Conservation (phyloP, 2,888 invertebrate genomes). For the Cephus pulcher region DNA sequence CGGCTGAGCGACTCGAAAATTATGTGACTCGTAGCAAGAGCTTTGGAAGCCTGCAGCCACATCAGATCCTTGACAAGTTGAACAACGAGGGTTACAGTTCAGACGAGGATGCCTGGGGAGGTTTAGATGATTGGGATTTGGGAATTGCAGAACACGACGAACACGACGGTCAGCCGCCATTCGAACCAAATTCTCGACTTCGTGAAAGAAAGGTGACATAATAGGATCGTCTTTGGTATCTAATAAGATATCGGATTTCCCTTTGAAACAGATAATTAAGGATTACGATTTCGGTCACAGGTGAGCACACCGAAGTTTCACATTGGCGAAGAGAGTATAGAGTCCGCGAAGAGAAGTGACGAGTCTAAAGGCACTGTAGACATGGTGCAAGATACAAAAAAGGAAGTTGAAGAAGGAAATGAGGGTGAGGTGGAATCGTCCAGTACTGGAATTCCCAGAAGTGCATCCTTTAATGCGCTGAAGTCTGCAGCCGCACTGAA, state of each 20-base stretch:
- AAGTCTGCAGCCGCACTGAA: slow-evolving; percentile 17
- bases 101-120: slow-evolving; percentile 68
- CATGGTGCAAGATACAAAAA: neutral
- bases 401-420: neutral
- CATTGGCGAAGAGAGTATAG: slow-evolving; percentile 6
- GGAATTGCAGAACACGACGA: slow-evolving; percentile 64
- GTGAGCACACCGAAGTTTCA: slow-evolving; percentile 11
- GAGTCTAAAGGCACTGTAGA: neutral
- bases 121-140: slow-evolving; percentile 69
- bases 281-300: neutral
- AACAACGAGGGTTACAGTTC: slow-evolving; percentile 57
- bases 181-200: slow-evolving; percentile 16
- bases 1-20: slow-evolving; percentile 64
- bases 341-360: neutral
- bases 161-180: slow-evolving; percentile 27
- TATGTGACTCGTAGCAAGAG: slow-evolving; percentile 67
- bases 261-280: neutral
- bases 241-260: neutral
- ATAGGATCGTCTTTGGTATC: neutral
- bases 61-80: slow-evolving; percentile 64
- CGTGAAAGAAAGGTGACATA: slow-evolving; percentile 17
- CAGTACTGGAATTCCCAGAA: slow-evolving; percentile 8
- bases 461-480: slow-evolving; percentile 16
- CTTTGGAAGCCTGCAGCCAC: slow-evolving; percentile 66
- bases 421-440: neutral